Evolutionary conservation across 35 echinoderm and acorn worm species (phyloP), one percentile per base, ranked within the genome.

Genomic region (Lytechinus pictus): DNA sequence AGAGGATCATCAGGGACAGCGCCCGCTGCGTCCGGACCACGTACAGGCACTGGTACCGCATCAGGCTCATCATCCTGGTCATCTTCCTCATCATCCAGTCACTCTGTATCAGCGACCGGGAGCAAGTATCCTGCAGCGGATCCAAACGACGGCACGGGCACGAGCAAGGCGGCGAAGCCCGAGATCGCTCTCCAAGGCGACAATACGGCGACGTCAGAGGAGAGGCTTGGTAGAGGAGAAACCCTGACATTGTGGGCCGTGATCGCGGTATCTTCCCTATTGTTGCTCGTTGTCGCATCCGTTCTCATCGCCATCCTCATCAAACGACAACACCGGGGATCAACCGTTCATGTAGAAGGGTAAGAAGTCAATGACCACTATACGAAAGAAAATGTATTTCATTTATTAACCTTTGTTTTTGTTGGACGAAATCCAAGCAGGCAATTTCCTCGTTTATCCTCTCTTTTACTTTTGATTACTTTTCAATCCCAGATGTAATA

Each of bases 231-330:
- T 14, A 44, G 88, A 44, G 88, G 88, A 6, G 88, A 90, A 33
- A 90, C 88, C 29, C 9, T 90, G 88, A 90, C 88, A 33, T 27
- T 90, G 9, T 90, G 88, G 88, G 88, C 88, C 9, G 88, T 90
- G 88, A 90, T 90, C 16, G 88, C 88, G 4, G 88, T 90, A 27
- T 90, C 88, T 12, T 52, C 29, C 12, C 88, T 90, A 10, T 6
- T 90, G 27, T 21, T 90, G 88, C 88, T 90, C 88, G 88, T 90
- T 5, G 88, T 90, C 88, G 88, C 88, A 44, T 90, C 88, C 29
- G 88, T 90, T 9, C 88, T 90, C 88, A 54, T 90, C 88, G 88
- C 28, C n/a, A 52, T 90, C 52, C 29, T 90, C 16, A 90, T 90
- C 88, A 90, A 90, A 9, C 10, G 88, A 90, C 88, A 90, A 21